A percentile compares a stretch with the other conserved stretches of the same genome.
These are phyloP conservation scores for Phyllotis vaccarum DNA, from an alignment of 2,797 vertebrate genomes.

Conservation along the genomic window DNA sequence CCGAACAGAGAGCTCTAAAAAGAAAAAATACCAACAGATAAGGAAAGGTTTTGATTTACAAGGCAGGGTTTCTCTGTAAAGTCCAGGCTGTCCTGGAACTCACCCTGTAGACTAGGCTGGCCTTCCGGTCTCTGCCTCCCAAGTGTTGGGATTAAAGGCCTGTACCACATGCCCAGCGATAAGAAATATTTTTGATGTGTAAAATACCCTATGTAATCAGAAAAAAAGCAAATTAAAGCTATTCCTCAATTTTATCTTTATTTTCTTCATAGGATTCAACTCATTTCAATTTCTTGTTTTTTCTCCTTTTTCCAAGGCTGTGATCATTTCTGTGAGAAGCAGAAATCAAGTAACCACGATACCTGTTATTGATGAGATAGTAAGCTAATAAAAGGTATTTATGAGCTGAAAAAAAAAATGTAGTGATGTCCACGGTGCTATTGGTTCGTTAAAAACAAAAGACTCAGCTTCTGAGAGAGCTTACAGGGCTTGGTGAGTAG, in stretches of 20 bases:
- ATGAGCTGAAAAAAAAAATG: neutral
- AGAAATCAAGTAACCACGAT: slow-evolving; percentile 4
- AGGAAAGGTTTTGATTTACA: neutral
- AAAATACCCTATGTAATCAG: neutral
- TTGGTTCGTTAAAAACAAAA: neutral
- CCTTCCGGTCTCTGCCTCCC: neutral
- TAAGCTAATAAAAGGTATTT: neutral
- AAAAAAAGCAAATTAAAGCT: neutral
- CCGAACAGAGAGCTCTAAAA: neutral
- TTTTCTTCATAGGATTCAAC: neutral
- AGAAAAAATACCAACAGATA: neutral
- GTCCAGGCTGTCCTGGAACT: neutral
- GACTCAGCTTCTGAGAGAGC: neutral
- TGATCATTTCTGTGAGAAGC: neutral
- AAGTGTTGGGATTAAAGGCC: neutral
- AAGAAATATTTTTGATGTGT: neutral
- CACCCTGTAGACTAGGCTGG: neutral
- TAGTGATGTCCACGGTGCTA: neutral
- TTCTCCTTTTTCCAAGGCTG: neutral
- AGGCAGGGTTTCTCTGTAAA: neutral
- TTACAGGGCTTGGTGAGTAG: neutral
- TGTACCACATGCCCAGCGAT: neutral
- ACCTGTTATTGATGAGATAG: neutral
- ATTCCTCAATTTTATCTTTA: neutral
- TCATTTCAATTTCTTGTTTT: slow-evolving; percentile 6